Conservation (phyloP, 2,113 vertebrate genomes). For the Mixornis gularis region DNA sequence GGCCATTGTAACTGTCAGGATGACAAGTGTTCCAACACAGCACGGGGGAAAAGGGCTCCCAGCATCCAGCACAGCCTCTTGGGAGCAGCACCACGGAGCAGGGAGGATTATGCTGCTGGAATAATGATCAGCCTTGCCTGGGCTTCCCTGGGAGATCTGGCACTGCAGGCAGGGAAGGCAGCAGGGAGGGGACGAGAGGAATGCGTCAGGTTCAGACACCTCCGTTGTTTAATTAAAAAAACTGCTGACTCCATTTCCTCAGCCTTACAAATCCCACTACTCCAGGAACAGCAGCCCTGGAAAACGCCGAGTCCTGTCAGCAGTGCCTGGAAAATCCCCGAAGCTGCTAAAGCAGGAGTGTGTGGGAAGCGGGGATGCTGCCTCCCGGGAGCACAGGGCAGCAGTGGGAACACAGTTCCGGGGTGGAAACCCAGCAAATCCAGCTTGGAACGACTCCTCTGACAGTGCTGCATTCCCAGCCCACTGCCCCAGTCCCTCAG, state of each 20-base stretch:
- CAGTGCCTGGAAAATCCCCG: neutral
- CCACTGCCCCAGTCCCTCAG: accelerated
- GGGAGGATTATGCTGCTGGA: neutral
- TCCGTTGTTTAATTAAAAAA: neutral
- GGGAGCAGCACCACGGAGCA: neutral
- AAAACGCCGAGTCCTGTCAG: neutral
- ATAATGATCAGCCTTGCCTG: neutral
- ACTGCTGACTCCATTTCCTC: neutral
- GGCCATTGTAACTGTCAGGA: neutral
- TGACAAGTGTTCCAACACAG: neutral
- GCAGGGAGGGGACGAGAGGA: neutral
- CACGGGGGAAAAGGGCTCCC: neutral
- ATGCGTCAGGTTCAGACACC: neutral
- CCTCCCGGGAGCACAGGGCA: accelerated
- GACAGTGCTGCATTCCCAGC: neutral
- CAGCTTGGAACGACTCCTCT: accelerated
- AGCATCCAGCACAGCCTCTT: neutral
- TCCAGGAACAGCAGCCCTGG: neutral
- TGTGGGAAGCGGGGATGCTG: accelerated
- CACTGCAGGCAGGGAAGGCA: neutral
- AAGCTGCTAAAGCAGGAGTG: accelerated
- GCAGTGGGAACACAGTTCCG: neutral
- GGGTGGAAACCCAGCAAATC: neutral
- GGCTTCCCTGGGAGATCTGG: neutral
- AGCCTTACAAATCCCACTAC: neutral